Evolutionary conservation across 1,140 invertebrate genomes (phyloP), one percentile per base, ranked within the genome.

Genomic region (Tribolium madens): DNA sequence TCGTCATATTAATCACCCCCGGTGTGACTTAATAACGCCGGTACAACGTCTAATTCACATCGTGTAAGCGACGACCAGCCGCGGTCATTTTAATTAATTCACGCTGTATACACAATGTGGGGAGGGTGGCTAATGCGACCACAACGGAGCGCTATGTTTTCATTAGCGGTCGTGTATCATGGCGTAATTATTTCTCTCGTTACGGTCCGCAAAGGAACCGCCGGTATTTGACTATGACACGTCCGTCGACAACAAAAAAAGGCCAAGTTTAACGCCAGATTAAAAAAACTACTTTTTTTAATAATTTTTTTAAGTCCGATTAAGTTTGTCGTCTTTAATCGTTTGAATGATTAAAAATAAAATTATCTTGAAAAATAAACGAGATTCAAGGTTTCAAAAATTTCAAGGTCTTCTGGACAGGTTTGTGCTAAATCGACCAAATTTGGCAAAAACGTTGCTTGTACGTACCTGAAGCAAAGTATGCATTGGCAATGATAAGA

Each of bases 31-130:
- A 64, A 64, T 64, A 64, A 57, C 52, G 48, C 48, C 48, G 48
- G 12, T 7, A 17, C 13, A 7, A 12, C 48, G 52, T 57, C 52
- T 57, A 26, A 57, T 57, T 57, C 52, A 26, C 15, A 26, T 21
- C 52, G 52, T 18, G 52, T 21, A 57, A 57, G 15, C 52, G 52
- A 57, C 52, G 18, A 64, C 57, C 57, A 26, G 21, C 57, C 21
- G 57, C 57, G 57, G 57, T 64, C 57, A 64, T 64, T 64, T 33
- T 64, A 64, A 64, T 64, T 64, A 64, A 64, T 64, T 64, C 57
- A 33, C 57, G 26, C 57, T 33, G 57, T 33, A 33, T 33, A 64
- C 57, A 57, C 52, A 57, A 57, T 26, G 52, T 18, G 52, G 18
- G 4, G 15, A n/a, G 52, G 14, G 21, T 21, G 57, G 57, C 15